A percentile compares a stretch with the other conserved stretches of the same genome.
Evolutionary conservation across 2,797 vertebrate genomes (phyloP).

Genomic region (Allobates femoralis): DNA sequence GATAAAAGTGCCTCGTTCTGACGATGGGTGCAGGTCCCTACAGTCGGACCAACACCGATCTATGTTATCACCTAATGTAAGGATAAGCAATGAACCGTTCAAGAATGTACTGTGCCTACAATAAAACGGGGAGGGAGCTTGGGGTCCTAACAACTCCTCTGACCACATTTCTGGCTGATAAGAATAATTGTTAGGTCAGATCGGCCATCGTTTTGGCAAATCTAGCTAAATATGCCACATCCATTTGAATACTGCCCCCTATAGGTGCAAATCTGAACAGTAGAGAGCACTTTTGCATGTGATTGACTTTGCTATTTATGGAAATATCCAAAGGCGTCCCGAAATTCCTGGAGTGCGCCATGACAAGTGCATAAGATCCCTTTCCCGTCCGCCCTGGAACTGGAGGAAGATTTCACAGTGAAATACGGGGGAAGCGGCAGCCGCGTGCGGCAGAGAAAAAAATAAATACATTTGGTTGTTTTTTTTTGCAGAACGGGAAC

Average conservation of each 20-base stretch:
- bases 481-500: constrained; percentile 15
- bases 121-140: not conserved
- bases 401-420: constrained; percentile 22
- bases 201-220: not conserved
- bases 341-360: not conserved
- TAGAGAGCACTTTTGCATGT: not conserved
- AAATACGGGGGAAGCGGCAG: not conserved
- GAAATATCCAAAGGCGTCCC: not conserved
- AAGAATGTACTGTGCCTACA: not conserved
- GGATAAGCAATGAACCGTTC: too few relatives aligned
- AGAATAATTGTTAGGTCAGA: not conserved
- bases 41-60: too few relatives aligned
- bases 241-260: not conserved
- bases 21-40: too few relatives aligned
- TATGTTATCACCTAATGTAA: too few relatives aligned
- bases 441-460: not conserved
- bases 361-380: constrained; percentile 7
- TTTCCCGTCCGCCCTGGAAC: not conserved
- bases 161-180: not conserved
- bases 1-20: too few relatives aligned
- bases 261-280: not conserved
- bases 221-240: not conserved
- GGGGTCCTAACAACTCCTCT: not conserved
- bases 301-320: not conserved
- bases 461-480: constrained; percentile 46